These are phyloP conservation scores for Nibea albiflora DNA, from an alignment of 2,113 vertebrate species.

Conservation along the genomic window DNA sequence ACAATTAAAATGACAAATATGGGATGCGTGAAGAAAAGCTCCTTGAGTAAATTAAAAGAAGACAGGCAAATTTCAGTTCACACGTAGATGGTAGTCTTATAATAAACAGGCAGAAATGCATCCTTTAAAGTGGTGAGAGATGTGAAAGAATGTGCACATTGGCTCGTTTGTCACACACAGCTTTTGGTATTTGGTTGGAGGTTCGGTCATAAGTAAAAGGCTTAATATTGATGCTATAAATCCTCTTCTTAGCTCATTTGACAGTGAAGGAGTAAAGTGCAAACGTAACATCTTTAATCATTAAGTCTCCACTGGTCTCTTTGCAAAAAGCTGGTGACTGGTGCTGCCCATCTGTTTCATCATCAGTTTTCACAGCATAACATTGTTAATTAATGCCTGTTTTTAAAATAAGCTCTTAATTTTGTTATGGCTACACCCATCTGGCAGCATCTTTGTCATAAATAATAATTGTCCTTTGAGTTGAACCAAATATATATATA, in stretches of 20 bases:
- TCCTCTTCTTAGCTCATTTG: not conserved
- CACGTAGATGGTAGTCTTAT: not conserved
- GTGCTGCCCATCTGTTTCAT: slow-evolving; percentile 30
- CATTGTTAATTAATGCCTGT: slow-evolving; percentile 2
- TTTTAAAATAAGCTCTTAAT: slow-evolving; percentile 7
- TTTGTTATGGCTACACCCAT: not conserved
- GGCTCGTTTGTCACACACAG: not conserved
- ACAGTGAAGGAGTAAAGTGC: slow-evolving; percentile 14
- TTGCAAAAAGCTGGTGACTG: not conserved
- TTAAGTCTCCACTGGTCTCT: not conserved
- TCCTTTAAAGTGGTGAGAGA: not conserved
- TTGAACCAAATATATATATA: not conserved
- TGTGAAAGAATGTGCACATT: slow-evolving; percentile 6
- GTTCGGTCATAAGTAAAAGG: slow-evolving; percentile 11
- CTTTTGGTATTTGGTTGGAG: slow-evolving; percentile 4
- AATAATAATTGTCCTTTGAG: too few species aligned
- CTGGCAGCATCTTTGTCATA: not conserved
- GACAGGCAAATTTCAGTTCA: slow-evolving; percentile 9
- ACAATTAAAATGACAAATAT: not conserved
- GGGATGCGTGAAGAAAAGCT: not conserved
- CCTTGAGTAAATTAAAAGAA: slow-evolving; percentile 21
- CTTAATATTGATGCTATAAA: slow-evolving; percentile 6
- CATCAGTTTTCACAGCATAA: slow-evolving; percentile 18
- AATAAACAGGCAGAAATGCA: slow-evolving; percentile 35
- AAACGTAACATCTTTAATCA: slow-evolving; percentile 22